These are phyloP conservation scores for Abrostola triplasia DNA, from an alignment of 2,888 invertebrate species.

Conservation along the genomic window DNA sequence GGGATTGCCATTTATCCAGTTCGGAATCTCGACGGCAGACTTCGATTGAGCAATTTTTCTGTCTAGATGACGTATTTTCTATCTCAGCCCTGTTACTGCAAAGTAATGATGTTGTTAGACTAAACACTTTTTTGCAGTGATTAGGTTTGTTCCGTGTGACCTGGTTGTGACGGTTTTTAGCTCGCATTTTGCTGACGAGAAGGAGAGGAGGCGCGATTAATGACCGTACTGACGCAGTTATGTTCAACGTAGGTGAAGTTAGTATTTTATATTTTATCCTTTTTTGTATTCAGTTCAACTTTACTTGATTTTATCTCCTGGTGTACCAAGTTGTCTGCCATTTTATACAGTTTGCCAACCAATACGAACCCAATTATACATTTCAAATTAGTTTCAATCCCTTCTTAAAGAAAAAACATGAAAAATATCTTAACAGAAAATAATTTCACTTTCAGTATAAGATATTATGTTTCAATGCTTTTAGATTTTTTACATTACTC, in stretches of 20 bases:
- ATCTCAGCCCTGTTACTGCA: constrained; percentile 15
- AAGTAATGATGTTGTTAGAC: constrained; percentile 22
- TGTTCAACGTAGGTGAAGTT: too few relatives aligned
- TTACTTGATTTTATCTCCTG: too few relatives aligned
- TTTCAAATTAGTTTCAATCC: too few relatives aligned
- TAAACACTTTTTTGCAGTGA: constrained; percentile 9
- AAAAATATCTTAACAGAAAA: too few relatives aligned
- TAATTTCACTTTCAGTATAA: too few relatives aligned
- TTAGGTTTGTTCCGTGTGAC: constrained; percentile 6
- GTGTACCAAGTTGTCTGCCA: too few relatives aligned
- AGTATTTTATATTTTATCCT: too few relatives aligned
- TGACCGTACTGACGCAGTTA: background rate
- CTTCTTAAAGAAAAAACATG: too few relatives aligned
- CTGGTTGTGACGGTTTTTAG: constrained; percentile 6
- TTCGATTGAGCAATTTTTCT: constrained; percentile 59
- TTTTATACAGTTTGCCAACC: too few relatives aligned
- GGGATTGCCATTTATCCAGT: constrained; percentile 61
- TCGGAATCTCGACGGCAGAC: constrained; percentile 49
- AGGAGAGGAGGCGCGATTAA: background rate
- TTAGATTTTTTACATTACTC: background rate
- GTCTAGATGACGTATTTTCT: constrained; percentile 54
- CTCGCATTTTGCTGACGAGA: constrained; percentile 1
- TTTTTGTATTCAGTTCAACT: too few relatives aligned
- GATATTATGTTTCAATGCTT: background rate
- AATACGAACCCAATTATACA: too few relatives aligned